Evolutionary conservation across 2,888 invertebrate genomes (phyloP), one percentile per base, ranked within the genome.

Genomic region (Stenichneumon culpator): DNA sequence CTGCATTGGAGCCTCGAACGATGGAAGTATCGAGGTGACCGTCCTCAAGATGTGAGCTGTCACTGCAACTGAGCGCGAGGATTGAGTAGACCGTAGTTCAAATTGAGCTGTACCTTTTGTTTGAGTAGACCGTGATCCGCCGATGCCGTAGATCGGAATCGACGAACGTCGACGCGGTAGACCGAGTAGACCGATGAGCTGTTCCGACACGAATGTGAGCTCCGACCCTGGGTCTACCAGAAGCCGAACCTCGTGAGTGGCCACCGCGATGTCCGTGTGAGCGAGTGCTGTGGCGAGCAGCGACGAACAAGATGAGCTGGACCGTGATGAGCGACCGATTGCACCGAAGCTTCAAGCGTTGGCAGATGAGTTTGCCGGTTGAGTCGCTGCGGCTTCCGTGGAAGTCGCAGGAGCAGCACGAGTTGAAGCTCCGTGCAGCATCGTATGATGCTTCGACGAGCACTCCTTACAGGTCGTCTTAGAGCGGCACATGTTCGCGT

Each of bases 181-280:
- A n/a, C 47, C 54, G 14, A 74, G 57, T 9, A 32, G 79, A 7
- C 1, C 54, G 7, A 70, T 63, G 36, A 85, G 67, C 9, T 16
- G 68, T n/a, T 83, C 74, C 4, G 85, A 69, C 3, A 82, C 70
- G n/a, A 83, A 82, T 11, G 85, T 77, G 0, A 85, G 14, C 44
- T 87, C 85, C 9, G 79, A 83, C 14, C 85, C 83, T 16, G 78
- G 79, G 19, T 85, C 87, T 0, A 86, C 52, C 22, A 87, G 79
- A 1, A 85, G 36, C 0, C 78, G 83, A 22, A 79, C 68, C 11
- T 39, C 9, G 11, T 39, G 39, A 39, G 9, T 7, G 7, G 39
- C 11, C 39, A 39, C 7, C 39, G 6, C 5, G 32, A 11, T 39
- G 39, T 32, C 32, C 0, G 0, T 32, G 32, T 32, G 32, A 6